Evolutionary conservation across 1,140 invertebrate species (phyloP).

Genomic region (Drosophila auraria): DNA sequence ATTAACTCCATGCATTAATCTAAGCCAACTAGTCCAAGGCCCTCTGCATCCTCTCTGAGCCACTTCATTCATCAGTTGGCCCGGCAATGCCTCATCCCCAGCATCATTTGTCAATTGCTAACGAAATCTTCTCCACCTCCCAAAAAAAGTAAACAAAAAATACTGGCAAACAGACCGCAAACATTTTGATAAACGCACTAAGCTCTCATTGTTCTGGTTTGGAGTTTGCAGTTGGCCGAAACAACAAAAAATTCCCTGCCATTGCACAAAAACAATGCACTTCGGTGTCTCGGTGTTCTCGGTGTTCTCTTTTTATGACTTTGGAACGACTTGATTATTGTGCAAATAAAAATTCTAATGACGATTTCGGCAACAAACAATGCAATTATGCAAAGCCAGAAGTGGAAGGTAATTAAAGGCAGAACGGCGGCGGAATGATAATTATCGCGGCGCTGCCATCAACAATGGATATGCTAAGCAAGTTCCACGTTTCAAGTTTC

Average conservation of each 20-base stretch:
- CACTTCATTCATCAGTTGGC: conserved; percentile 29
- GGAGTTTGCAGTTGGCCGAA: conserved; percentile 12
- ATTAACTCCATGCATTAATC: neutral
- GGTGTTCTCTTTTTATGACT: conserved; percentile 40
- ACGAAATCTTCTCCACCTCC: conserved; percentile 10
- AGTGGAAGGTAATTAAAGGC: conserved; percentile 72
- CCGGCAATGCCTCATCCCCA: conserved; percentile 1
- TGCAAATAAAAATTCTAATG: conserved; percentile 81
- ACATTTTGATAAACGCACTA: conserved; percentile 66
- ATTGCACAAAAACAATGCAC: conserved; percentile 53
- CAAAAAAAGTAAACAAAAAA: conserved; percentile 16
- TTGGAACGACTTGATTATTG: conserved; percentile 63
- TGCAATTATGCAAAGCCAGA: conserved; percentile 60
- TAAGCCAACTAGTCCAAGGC: conserved; percentile 36
- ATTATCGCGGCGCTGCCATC: conserved; percentile 65
- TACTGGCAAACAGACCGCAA: conserved; percentile 63
- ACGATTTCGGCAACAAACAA: conserved; percentile 74
- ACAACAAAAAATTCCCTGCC: conserved; percentile 25
- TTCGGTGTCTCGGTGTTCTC: conserved; percentile 9
- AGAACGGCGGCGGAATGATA: conserved; percentile 53
- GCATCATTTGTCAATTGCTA: conserved; percentile 44
- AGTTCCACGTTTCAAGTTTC: conserved; percentile 24
- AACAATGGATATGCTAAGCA: conserved; percentile 73
- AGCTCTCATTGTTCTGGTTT: conserved; percentile 56
- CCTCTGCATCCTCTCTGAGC: conserved; percentile 16